Conservation (phyloP, 2,888 invertebrate genomes). For the Chymomyza procnemis region DNA sequence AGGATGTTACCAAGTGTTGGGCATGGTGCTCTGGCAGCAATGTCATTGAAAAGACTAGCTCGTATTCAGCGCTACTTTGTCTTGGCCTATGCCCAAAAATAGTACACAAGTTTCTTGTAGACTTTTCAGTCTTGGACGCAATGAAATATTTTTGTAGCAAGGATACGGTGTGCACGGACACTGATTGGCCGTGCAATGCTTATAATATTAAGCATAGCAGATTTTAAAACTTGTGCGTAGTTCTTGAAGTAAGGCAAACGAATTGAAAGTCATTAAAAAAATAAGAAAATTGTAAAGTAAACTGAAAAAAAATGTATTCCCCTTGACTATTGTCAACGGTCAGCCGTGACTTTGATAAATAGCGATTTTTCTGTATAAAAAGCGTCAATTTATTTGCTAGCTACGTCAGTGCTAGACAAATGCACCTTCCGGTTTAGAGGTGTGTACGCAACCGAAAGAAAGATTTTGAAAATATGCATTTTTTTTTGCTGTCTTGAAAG, state of each 20-base stretch:
- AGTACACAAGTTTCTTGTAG: background rate
- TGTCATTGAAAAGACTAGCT: background rate
- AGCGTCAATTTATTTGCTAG: no score
- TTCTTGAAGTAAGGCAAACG: background rate
- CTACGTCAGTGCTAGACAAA: no score
- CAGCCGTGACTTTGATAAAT: no score
- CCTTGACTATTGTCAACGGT: no score
- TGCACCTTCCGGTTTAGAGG: no score
- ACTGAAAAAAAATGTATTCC: no score
- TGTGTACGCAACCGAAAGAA: no score
- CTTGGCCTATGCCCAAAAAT: background rate
- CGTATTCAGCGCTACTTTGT: background rate
- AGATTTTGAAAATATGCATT: no score
- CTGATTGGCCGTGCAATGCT: background rate
- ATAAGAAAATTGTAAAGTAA: no score
- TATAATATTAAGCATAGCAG: background rate
- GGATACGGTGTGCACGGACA: background rate
- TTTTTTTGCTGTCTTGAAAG: no score
- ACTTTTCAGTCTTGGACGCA: background rate
- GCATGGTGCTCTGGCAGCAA: background rate
- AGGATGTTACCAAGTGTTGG: background rate
- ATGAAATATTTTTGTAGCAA: background rate
- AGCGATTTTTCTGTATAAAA: no score
- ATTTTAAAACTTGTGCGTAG: background rate
- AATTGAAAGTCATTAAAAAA: no score